phyloP scores from a whole-genome alignment of 2,888 invertebrate genomes.

The Myopa tessellatipennis region DNA sequence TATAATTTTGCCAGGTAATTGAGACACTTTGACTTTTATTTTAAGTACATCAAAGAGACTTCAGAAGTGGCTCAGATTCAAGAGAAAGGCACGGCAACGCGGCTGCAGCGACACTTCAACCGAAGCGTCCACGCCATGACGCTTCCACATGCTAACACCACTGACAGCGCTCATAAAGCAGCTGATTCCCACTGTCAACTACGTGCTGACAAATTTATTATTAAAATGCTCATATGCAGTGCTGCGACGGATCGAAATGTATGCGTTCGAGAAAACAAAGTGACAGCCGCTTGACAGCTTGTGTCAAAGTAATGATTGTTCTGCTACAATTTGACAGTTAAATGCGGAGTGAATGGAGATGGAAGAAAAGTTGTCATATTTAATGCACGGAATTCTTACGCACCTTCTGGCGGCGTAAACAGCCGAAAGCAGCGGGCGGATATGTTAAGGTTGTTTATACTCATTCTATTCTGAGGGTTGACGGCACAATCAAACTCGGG shows the following conservation, averaged over 20 bases:
- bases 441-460: not conserved
- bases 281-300: constrained; percentile 65
- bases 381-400: constrained; percentile 27
- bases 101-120: not conserved
- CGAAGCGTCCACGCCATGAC: constrained; percentile 26
- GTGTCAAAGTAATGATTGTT: constrained; percentile 67
- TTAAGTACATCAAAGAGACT: constrained; percentile 19
- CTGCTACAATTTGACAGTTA: constrained; percentile 63
- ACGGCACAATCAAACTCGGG: not conserved
- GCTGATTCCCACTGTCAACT: constrained; percentile 54
- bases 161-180: constrained; percentile 53
- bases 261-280: constrained; percentile 57
- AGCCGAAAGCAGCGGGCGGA: not conserved
- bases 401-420: constrained; percentile 3
- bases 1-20: constrained; percentile 2
- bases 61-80: not conserved
- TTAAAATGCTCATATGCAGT: constrained; percentile 61
- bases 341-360: constrained; percentile 9
- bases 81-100: not conserved
- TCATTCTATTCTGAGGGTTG: not conserved
- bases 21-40: not conserved
- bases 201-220: constrained; percentile 67
- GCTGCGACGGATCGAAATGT: constrained; percentile 49
- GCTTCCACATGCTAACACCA: constrained; percentile 43
- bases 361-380: constrained; percentile 30